Evolutionary conservation across 2,888 invertebrate genomes (phyloP), one percentile per base, ranked within the genome.

Genomic region (Trachelus tabidus): DNA sequence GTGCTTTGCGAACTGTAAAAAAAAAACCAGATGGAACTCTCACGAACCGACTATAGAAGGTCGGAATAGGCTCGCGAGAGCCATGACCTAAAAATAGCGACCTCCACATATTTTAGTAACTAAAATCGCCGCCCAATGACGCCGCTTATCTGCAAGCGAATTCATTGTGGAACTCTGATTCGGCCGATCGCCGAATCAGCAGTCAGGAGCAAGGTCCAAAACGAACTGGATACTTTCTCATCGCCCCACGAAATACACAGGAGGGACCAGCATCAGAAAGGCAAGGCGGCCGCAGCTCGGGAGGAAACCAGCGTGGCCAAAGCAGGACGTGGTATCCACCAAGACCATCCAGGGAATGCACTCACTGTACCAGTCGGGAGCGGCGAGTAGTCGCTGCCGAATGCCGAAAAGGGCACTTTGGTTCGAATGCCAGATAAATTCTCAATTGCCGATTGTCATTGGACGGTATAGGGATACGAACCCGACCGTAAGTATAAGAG

Each of bases 71-170:
- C 23, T 23, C 23, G 68, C 76, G 78, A 56, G 80, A 82, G 82
- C 87, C 87, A 83, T 88, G 86, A 86, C 86, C 86, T 83, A 85
- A 87, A 87, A 88, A 87, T 87, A 84, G 81, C 83, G 81, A 82
- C 83, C 86, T 84, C 81, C 79, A 78, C 81, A 79, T 79, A 85
- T 83, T 86, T 85, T 80, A 81, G 80, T 82, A 85, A 83, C 84
- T 79, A 82, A 85, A 85, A 79, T 81, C 80, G 75, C 78, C 75
- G 76, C 77, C 75, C 73, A 76, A 76, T 77, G 81, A 81, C 81
- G 80, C 78, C 77, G 40, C 75, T 79, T 76, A 69, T 77, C 81
- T 81, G 79, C 79, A 79, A 74, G 80, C 77, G 69, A 79, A 23
- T 23, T 23, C 56, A 56, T 9, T 15, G 56, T 9, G 56, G 15